A percentile compares a stretch with the other conserved stretches of the same genome.
Evolutionary conservation across 2,797 vertebrate genomes (phyloP).

Genomic region (Potorous gilbertii): DNA sequence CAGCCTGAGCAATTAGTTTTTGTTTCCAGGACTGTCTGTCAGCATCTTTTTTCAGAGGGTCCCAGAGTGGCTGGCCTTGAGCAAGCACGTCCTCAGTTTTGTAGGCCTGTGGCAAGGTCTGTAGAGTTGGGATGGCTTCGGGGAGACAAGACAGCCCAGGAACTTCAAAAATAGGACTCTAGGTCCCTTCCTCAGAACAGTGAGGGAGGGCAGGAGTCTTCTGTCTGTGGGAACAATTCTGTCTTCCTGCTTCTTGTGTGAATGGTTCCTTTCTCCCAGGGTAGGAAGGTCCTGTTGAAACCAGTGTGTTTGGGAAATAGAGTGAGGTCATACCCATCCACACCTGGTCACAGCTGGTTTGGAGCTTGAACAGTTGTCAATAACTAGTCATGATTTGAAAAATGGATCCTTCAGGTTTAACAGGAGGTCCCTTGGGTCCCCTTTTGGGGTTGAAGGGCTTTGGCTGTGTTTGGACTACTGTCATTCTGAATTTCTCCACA

Average conservation of each 20-base stretch:
- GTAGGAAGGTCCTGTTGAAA: constrained; percentile 30
- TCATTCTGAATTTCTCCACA: constrained; percentile 44
- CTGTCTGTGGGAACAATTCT: constrained; percentile 36
- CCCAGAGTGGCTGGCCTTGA: neutral
- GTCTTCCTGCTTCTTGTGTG: neutral
- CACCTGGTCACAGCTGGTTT: constrained; percentile 6
- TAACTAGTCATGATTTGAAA: constrained; percentile 4
- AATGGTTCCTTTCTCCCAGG: neutral
- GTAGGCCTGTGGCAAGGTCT: neutral
- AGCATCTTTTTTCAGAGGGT: constrained; percentile 3
- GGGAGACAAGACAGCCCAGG: neutral
- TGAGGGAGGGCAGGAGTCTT: neutral
- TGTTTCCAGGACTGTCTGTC: constrained; percentile 3
- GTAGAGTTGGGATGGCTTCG: neutral
- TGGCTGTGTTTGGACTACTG: constrained; percentile 45
- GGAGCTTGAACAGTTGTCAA: constrained; percentile 2
- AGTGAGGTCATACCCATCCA: neutral
- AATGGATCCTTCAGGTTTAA: constrained; percentile 17
- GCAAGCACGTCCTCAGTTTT: neutral
- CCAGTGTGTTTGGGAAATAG: neutral
- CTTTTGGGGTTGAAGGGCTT: constrained; percentile 8
- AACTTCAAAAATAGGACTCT: neutral
- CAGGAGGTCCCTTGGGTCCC: neutral
- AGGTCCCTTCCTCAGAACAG: neutral
- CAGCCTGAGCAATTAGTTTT: neutral